Percentiles rank a stretch among this genome's conserved stretches.
phyloP scores from a whole-genome alignment of 2,888 invertebrate genomes.

The Lepidonotus clava region DNA sequence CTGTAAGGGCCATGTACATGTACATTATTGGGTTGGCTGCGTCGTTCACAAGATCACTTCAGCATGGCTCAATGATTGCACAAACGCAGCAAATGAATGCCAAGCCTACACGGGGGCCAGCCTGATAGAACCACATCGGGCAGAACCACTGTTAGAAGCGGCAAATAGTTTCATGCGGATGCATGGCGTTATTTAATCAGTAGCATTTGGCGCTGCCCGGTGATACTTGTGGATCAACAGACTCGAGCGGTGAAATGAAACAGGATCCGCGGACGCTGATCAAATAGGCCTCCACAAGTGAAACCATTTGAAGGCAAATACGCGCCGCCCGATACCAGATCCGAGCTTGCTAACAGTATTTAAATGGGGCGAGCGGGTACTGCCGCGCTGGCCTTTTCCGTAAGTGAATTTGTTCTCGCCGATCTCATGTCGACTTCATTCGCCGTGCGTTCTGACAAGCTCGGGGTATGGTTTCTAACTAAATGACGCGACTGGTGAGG shows the following conservation, averaged over 20 bases:
- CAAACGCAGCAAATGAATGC: background rate
- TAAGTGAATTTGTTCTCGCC: slow-evolving; percentile 37
- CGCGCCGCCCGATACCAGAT: background rate
- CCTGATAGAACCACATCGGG: background rate
- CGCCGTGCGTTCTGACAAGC: slow-evolving; percentile 4
- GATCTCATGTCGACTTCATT: background rate
- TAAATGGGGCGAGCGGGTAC: slow-evolving; percentile 13
- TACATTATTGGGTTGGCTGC: background rate
- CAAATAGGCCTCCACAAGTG: slow-evolving; percentile 43
- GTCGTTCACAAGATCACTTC: background rate
- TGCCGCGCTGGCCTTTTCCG: background rate
- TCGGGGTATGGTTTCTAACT: background rate
- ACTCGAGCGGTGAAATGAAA: slow-evolving; percentile 19
- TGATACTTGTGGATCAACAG: slow-evolving; percentile 38
- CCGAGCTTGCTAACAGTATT: slow-evolving; percentile 29
- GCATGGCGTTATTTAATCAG: slow-evolving; percentile 40
- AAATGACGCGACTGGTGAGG: background rate
- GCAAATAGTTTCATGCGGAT: slow-evolving; percentile 37
- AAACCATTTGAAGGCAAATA: slow-evolving; percentile 47
- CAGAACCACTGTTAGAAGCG: background rate
- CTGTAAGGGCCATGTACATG: background rate
- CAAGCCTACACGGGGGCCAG: no score
- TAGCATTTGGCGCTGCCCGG: background rate
- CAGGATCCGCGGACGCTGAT: background rate
- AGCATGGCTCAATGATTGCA: background rate